Evolutionary conservation across 1,140 invertebrate genomes (phyloP).

Genomic region (Penaeus vannamei): DNA sequence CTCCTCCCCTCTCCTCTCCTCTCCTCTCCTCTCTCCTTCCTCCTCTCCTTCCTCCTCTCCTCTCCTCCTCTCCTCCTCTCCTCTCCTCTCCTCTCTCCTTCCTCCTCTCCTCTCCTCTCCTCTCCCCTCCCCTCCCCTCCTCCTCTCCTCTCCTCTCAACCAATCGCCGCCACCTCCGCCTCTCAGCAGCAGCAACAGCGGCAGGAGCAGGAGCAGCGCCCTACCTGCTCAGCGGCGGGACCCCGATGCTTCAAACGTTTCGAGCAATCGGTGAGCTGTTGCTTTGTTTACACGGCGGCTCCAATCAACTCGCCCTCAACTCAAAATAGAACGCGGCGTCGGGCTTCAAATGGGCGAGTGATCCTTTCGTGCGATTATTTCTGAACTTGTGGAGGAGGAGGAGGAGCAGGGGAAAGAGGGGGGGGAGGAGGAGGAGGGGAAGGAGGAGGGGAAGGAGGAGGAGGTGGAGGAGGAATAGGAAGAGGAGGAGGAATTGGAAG

Average conservation of each 20-base stretch:
- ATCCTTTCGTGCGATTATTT: neutral
- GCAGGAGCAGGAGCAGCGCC: no score
- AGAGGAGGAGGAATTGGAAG: neutral
- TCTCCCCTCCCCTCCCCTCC: neutral
- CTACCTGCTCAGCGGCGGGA: no score
- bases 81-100: no score
- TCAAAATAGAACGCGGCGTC: no score
- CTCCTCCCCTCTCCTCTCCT: neutral
- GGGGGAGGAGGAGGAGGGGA: neutral
- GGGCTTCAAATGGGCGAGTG: no score
- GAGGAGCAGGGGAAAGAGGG: neutral
- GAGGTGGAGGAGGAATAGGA: constrained; percentile 1
- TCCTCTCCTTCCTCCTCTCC: no score
- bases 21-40: no score
- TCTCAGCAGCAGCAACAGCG: neutral
- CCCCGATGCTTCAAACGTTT: no score
- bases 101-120: neutral
- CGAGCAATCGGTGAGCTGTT: no score
- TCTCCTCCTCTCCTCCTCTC: no score
- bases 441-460: neutral
- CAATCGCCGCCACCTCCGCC: neutral
- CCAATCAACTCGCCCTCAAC: no score
- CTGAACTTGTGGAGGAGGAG: neutral
- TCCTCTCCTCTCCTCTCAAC: neutral
- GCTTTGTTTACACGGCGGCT: no score